phyloP scores from a whole-genome alignment of 2,888 invertebrate species.

The Anthophora plumipes region DNA sequence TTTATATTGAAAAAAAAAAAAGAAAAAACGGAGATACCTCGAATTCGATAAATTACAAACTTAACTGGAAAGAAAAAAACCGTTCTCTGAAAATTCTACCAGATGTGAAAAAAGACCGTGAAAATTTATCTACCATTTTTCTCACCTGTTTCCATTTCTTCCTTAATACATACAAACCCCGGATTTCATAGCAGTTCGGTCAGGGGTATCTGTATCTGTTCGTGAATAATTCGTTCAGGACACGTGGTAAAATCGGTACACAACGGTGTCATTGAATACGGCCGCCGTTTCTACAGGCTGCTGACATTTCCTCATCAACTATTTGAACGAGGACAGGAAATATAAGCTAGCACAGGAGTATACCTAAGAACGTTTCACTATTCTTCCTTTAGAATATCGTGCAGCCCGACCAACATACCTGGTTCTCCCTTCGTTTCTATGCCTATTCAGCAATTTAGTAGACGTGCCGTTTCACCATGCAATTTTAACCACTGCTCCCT shows the following conservation, averaged over 20 bases:
- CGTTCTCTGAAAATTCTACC: background rate
- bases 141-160: background rate
- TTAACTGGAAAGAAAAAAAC: background rate
- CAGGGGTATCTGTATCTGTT: slow-evolving; percentile 7
- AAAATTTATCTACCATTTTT: slow-evolving; percentile 26
- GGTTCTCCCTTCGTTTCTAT: slow-evolving; percentile 5
- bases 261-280: slow-evolving; percentile 37
- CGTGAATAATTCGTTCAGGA: slow-evolving; percentile 35
- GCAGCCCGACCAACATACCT: slow-evolving; percentile 1
- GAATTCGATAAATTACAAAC: slow-evolving; percentile 1
- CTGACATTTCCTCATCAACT: slow-evolving; percentile 25
- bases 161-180: no score
- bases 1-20: background rate
- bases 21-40: background rate
- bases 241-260: slow-evolving; percentile 33
- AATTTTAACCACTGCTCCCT: slow-evolving; percentile 31
- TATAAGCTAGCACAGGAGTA: slow-evolving; percentile 27
- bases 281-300: background rate
- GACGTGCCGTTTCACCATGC: slow-evolving; percentile 29
- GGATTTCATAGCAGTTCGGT: background rate
- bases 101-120: background rate
- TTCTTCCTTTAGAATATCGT: slow-evolving; percentile 41
- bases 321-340: slow-evolving; percentile 34
- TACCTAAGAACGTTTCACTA: no score
- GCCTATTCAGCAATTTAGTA: slow-evolving; percentile 46